Percentiles rank a stretch among this genome's conserved stretches.
phyloP scores from a whole-genome alignment of 2,797 vertebrate species.

The Rhinichthys osculus region DNA sequence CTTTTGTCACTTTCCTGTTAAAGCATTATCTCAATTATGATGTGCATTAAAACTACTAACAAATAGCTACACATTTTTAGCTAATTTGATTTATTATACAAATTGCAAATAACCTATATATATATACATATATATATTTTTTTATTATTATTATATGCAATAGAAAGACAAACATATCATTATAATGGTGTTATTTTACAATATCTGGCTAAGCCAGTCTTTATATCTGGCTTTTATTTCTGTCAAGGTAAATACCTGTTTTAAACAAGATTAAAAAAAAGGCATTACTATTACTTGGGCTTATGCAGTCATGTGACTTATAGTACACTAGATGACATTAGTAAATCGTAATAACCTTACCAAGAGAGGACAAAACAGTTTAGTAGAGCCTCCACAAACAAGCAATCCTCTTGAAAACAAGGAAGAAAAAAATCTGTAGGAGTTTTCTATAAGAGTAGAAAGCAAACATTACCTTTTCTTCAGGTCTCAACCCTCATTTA shows the following conservation, averaged over 20 bases:
- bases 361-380: not conserved
- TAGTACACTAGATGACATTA: not conserved
- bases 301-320: not conserved
- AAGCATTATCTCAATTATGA: not conserved
- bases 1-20: conserved; percentile 11
- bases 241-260: not conserved
- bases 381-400: not conserved
- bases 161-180: not conserved
- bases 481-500: not conserved
- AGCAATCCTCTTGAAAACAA: not conserved
- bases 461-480: not conserved
- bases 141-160: not conserved
- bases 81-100: not conserved
- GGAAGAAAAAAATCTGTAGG: not conserved
- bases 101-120: not conserved
- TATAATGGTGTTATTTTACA: not conserved
- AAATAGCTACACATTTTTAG: not conserved
- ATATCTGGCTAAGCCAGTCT: too few species aligned
- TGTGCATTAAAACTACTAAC: not conserved
- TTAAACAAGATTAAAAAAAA: too few species aligned
- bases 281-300: not conserved
- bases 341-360: not conserved
- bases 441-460: not conserved
- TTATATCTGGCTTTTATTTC: not conserved
- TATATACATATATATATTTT: not conserved